Conservation (phyloP, 2,888 invertebrate genomes). For the Pteria penguin region DNA sequence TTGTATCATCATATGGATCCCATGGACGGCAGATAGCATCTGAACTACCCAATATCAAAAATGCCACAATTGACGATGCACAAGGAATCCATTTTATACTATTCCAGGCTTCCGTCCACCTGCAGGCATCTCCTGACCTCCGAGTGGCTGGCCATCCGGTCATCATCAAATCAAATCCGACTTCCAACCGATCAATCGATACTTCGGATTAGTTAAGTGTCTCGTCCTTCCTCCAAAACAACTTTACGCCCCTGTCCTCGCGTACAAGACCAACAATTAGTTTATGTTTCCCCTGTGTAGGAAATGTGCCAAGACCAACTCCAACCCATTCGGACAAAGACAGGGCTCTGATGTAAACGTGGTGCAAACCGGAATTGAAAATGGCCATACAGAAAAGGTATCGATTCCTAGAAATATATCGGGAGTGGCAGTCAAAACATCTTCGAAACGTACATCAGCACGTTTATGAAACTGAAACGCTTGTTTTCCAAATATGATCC, state of each 20-base stretch:
- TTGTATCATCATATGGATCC: too few relatives aligned
- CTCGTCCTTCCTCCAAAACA: neutral
- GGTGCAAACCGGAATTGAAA: slow-evolving; percentile 74
- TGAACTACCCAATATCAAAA: too few relatives aligned
- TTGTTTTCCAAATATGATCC: neutral
- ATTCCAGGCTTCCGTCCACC: too few relatives aligned
- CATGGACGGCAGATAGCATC: too few relatives aligned
- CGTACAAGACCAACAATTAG: neutral
- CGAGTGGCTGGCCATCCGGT: neutral
- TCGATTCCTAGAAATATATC: slow-evolving; percentile 64
- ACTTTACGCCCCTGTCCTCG: neutral
- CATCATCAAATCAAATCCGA: neutral
- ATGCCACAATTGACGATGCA: too few relatives aligned
- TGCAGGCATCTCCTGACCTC: too few relatives aligned
- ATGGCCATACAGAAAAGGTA: slow-evolving; percentile 73
- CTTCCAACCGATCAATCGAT: neutral
- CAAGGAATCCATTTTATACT: too few relatives aligned
- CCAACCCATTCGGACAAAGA: slow-evolving; percentile 44
- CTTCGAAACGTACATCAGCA: slow-evolving; percentile 66
- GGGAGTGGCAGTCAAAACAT: slow-evolving; percentile 65
- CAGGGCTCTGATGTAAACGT: slow-evolving; percentile 68
- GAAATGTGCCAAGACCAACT: neutral
- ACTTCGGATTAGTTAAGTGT: neutral
- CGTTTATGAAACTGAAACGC: slow-evolving; percentile 48
- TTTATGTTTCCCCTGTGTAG: neutral